Evolutionary conservation across 2,888 invertebrate genomes (phyloP), one percentile per base, ranked within the genome.

Genomic region (Parnassius apollo): DNA sequence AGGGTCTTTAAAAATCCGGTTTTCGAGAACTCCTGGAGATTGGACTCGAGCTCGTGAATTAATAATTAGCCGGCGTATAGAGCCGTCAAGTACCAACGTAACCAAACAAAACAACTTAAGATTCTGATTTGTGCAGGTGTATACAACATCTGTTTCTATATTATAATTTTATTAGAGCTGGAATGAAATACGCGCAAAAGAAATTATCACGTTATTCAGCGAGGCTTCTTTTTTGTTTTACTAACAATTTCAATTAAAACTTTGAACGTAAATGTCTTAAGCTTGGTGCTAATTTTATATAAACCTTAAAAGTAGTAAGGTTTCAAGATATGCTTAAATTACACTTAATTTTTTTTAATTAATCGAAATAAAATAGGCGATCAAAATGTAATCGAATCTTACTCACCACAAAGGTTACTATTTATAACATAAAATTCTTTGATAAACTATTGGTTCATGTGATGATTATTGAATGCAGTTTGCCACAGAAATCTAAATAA

Each of bases 81-180:
- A 71, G 73, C 74, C 69, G 72, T 75, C 70, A 72, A 67, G 61
- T 65, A 65, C 59, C 62, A 62, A 56, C 44, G 18, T 50, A 65
- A 57, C 57, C 35, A 35, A 18, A 71, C 66, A 68, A 71, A 71
- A 71, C 61, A 52, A 60, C 56, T 42, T 57, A 65, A 65, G 61
- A 69, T 64, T 66, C 64, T 71, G 65, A 70, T 72, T 68, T 65
- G 65, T 71, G 70, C 77, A 75, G 72, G 75, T 75, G 74, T 65
- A 64, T 67, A 50, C 54, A 66, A 68, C 73, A 72, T 70, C 72
- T 74, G 72, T 69, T 68, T 65, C 61, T 44, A 62, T 64, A 66
- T 61, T 53, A 65, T 57, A 45, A 65, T 56, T 65, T 60, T 55
- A 46, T n/a, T 10, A 1, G 2, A 54, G 49, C 2, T n/a, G 50